Base-by-base conservation (phyloP, 1,140 invertebrate genomes). In the Bombus balteatus region DNA sequence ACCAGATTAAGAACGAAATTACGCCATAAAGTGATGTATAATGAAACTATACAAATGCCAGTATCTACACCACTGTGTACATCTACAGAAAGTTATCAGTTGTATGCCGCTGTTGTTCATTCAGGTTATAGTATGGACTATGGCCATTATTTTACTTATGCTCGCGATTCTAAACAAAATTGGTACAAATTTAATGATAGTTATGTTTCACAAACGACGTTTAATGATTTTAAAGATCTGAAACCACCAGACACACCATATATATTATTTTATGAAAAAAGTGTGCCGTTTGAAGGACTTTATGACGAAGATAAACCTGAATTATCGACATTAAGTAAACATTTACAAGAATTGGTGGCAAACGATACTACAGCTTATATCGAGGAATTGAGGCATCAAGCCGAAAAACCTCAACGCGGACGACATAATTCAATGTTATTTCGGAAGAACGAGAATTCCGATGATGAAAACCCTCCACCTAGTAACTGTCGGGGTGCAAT, bases 181-280 rank as follows among this genome's bases (percentile, higher is more conserved):
- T 98, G 98, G 98, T 98, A 97, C 92, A 96, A 97, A 87, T 98
- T 98, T 91, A 98, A 98, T 91, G 98, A 98, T 88, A 97, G 96
- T 78, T 94, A 96, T 5, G 97, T 98, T 0, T 96, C 96, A 0
- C 94, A 94, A 37, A 96, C 96, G 0, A 96, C 96, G 3, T 96
- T 97, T 34, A 94, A 95, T 2, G 96, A 97, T 22, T 96, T 98
- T 76, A 96, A 96, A 84, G 95, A 94, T 94, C 97, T 34, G 96
- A 97, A 85, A 80, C 96, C 96, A 8, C 96, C 97, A 3, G 97
- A 98, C 91, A 98, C 98, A 0, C 97, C 98, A 0, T 98, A 98
- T 89, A 97, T 98, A 74, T 94, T 98, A 8, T 98, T 98, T 90
- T 98, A 98, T 83, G 94, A 94, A 39, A 95, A 92, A 72, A 90